Evolutionary conservation across 2,797 vertebrate species (phyloP).

Genomic region (Sphaeramia orbicularis): DNA sequence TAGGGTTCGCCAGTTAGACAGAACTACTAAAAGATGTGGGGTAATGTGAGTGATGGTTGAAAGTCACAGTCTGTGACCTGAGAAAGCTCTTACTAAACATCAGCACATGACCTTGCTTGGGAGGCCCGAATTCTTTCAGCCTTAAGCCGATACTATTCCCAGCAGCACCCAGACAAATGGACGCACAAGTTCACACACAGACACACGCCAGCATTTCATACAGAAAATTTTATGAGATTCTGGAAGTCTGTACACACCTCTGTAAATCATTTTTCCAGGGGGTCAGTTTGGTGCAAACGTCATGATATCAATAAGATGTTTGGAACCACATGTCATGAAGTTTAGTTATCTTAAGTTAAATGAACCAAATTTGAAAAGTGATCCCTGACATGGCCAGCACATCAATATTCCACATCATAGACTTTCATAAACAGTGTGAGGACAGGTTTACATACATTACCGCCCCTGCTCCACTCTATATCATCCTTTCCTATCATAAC

Average conservation of each 20-base stretch:
- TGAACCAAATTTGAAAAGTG: constrained; percentile 48
- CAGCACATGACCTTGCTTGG: constrained; percentile 83
- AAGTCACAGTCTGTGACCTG: constrained; percentile 80
- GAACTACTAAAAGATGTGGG: constrained; percentile 67
- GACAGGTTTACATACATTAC: constrained; percentile 66
- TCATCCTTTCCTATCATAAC: constrained; percentile 59
- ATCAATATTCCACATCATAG: constrained; percentile 58
- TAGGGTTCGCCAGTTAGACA: constrained; percentile 68
- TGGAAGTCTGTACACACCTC: constrained; percentile 42
- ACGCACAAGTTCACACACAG: constrained; percentile 59
- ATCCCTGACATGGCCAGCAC: constrained; percentile 28
- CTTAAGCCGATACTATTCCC: constrained; percentile 81
- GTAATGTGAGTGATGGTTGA: constrained; percentile 78
- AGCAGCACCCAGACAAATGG: constrained; percentile 68
- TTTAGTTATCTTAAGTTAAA: constrained; percentile 44
- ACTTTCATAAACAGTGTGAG: constrained; percentile 54
- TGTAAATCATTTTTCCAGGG: constrained; percentile 43
- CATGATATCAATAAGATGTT: constrained; percentile 38
- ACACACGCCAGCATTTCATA: constrained; percentile 42
- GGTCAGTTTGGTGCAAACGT: constrained; percentile 42
- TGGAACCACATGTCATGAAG: constrained; percentile 24
- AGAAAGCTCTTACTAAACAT: constrained; percentile 84
- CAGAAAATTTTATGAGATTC: constrained; percentile 44
- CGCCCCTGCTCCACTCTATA: constrained; percentile 34
- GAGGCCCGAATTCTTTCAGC: constrained; percentile 80